Evolutionary conservation across 2,113 vertebrate genomes (phyloP), one percentile per base, ranked within the genome.

Genomic region (Amphilophus citrinellus): DNA sequence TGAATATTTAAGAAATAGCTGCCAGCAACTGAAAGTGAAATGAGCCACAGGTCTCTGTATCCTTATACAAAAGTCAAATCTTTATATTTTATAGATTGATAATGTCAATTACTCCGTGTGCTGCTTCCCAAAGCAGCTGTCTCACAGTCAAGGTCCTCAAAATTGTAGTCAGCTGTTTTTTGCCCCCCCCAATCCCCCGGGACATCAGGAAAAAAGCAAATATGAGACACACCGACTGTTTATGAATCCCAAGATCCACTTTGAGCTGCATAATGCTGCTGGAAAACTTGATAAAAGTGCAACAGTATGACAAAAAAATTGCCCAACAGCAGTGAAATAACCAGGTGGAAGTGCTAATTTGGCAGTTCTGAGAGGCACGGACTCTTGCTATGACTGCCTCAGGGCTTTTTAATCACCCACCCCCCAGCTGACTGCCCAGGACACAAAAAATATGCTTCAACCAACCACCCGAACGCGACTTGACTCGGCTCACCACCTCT

Each of bases 231-330:
- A 22, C 18, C 59, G n/a, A 5, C 65, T 32, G 13, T 30, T n/a
- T 63, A 0, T 18, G 57, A 42, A 44, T n/a, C 75, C 73, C 35
- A 3, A 57, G 71, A 50, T n/a, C 3, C n/a, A 17, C 66, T 73
- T 53, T 53, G 10, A 73, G 44, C 27, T 73, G 53, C 20, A 73
- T 32, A 39, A 80, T n/a, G n/a, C 6, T 20, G 65, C 83, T 17
- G 63, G 62, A 39, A 63, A 82, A 58, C 53, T n/a, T 77, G 57
- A 88, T 79, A 57, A 77, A 86, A 60, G 58, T 24, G 75, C 7
- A 22, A 77, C 42, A 15, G 27, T 13, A 42, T 2, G 0, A 44
- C 37, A 37, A 1, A 0, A 0, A 85, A 57, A 6, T 10, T 11
- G 24, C 57, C 76, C 61, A 4, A 79, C 61, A 84, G 79, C 61